Evolutionary conservation across 2,888 invertebrate species (phyloP), one percentile per base, ranked within the genome.

Genomic region (Ennomos quercinarius): DNA sequence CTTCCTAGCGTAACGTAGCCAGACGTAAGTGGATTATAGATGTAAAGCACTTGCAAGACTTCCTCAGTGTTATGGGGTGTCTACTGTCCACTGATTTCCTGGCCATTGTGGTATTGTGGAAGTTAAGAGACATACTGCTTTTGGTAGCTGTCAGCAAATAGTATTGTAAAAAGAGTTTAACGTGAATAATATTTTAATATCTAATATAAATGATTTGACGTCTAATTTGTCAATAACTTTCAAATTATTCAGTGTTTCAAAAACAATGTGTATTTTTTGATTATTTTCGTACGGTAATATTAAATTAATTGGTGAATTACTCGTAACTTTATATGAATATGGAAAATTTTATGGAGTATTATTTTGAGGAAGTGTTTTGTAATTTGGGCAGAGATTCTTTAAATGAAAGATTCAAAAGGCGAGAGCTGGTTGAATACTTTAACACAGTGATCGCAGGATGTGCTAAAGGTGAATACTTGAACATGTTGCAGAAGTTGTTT

Each of bases 341-440:
- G 97, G 96, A 97, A 84, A 94, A 95, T 66, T 94, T 96, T 71
- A 95, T 97, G 86, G 95, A 96, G 69, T 95, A 94, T 79, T 97
- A 97, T 87, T 96, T 96, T 75, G 96, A 97, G 68, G 94, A 95
- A 78, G 94, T 96, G 46, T 96, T 97, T 77, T 89, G 93, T 69
- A 94, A 94, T 71, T 89, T 96, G 79, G 95, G 96, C 51, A 94
- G 97, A 9, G 96, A 95, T 83, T 94, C 95, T 69, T 90, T 97
- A 51, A 95, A 95, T 68, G 95, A 95, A 50, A 93, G 96, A 35
- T 94, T 94, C 72, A 96, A 95, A 72, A 93, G 97, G 38, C 91
- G 94, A 38, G 94, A 95, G 73, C 89, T 97, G 49, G 95, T 96
- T 52, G 95, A 96, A 77, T 97, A 96, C 84, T 95, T 97, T 73